Conservation (phyloP, 2,113 vertebrate species). For the Microcebus griseorufus region DNA sequence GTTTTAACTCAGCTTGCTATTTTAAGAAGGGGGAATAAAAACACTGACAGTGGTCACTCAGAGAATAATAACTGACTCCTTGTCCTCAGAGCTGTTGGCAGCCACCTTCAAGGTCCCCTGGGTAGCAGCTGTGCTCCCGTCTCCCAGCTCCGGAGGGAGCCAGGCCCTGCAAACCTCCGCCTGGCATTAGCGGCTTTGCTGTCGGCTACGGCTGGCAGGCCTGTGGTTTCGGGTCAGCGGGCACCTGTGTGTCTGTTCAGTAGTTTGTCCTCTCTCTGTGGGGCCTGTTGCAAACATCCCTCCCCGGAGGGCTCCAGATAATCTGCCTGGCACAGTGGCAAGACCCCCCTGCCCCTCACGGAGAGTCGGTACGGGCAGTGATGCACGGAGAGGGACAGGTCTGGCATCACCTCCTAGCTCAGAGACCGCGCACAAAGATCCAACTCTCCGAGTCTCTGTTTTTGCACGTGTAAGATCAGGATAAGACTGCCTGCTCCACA, state of each 20-base stretch:
- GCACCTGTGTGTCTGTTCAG: neutral
- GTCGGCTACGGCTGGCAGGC: accelerated
- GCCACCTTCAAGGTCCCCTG: neutral
- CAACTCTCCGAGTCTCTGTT: neutral
- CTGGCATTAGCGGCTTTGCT: too few relatives aligned
- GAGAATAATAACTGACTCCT: neutral
- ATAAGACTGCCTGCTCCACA: neutral
- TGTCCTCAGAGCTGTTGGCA: neutral
- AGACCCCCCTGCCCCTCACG: neutral
- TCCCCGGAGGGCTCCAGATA: neutral
- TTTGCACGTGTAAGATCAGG: neutral
- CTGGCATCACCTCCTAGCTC: neutral
- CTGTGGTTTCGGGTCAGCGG: neutral
- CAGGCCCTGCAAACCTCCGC: neutral
- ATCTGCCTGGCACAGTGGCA: neutral
- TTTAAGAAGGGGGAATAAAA: conserved; percentile 13
- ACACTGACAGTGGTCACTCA: neutral
- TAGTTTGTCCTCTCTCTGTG: neutral
- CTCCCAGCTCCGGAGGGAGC: neutral
- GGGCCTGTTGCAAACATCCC: neutral
- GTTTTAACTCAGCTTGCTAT: conserved; percentile 2
- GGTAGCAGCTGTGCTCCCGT: neutral
- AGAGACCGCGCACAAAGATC: neutral
- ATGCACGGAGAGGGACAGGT: neutral
- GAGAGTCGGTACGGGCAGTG: neutral